Percentiles rank a stretch among this genome's conserved stretches.
Conservation (phyloP, 2,113 vertebrate species). For the Tympanuchus pallidicinctus region DNA sequence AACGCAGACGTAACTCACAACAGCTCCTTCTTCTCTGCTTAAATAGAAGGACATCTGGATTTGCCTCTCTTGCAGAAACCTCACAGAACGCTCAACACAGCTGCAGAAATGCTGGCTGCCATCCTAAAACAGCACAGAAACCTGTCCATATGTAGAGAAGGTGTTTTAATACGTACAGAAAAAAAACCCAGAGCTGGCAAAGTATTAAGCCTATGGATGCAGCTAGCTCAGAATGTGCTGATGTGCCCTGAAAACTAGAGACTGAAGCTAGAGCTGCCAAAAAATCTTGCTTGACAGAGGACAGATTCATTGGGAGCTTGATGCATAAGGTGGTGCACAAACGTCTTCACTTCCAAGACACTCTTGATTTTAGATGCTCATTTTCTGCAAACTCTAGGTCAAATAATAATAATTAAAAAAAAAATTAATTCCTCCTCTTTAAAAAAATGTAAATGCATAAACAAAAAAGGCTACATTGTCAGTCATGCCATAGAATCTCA, state of each 20-base stretch:
- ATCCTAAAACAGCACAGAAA: background rate
- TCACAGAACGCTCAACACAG: rapidly evolving
- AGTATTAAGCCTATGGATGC: background rate
- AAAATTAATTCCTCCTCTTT: background rate
- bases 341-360: background rate
- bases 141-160: background rate
- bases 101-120: background rate
- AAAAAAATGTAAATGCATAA: background rate
- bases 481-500: background rate
- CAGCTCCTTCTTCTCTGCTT: background rate
- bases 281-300: background rate
- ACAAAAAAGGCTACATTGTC: background rate
- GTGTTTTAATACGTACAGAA: background rate
- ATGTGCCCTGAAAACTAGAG: background rate
- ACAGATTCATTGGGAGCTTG: background rate
- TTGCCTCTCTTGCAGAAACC: background rate
- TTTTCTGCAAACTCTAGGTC: background rate
- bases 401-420: no score
- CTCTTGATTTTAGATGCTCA: background rate
- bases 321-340: background rate
- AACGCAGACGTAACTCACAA: background rate
- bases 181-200: background rate
- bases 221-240: background rate
- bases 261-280: background rate
- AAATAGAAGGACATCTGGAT: background rate